Evolutionary conservation across 1,140 invertebrate genomes (phyloP).

Genomic region (Heliconius melpomene): DNA sequence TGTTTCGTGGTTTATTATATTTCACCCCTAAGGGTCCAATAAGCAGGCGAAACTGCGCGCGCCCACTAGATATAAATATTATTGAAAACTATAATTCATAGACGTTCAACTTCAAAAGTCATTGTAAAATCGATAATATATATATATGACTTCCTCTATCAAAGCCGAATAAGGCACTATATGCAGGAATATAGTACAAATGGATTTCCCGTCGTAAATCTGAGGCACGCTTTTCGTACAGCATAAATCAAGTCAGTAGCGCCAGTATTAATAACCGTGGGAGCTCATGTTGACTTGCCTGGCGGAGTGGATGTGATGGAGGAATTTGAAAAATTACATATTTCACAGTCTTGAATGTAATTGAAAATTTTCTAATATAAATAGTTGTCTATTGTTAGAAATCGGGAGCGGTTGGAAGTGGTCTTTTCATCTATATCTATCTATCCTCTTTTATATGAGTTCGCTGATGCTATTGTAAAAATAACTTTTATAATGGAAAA

Average conservation of each 20-base stretch:
- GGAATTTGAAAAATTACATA: conserved; percentile 12
- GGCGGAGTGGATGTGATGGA: not conserved
- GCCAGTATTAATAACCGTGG: conserved; percentile 40
- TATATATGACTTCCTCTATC: not conserved
- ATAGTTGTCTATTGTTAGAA: not conserved
- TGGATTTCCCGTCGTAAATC: conserved; percentile 42
- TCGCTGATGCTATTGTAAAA: no score
- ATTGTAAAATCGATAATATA: not conserved
- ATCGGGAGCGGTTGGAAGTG: no score
- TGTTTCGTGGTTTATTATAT: no score
- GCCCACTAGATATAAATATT: no score
- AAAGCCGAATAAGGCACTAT: conserved; percentile 21
- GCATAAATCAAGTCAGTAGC: conserved; percentile 39
- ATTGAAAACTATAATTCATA: no score
- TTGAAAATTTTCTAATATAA: not conserved
- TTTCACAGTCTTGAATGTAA: not conserved
- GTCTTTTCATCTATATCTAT: no score
- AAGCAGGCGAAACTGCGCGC: no score
- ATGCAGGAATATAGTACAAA: conserved; percentile 36
- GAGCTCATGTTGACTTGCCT: conserved; percentile 35
- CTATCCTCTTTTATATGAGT: no score
- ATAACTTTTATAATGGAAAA: no score
- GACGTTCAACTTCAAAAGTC: no score
- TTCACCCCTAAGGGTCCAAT: no score
- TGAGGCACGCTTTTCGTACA: conserved; percentile 38